Conservation (phyloP, 1,140 invertebrate species). For the Vollenhovia emeryi region DNA sequence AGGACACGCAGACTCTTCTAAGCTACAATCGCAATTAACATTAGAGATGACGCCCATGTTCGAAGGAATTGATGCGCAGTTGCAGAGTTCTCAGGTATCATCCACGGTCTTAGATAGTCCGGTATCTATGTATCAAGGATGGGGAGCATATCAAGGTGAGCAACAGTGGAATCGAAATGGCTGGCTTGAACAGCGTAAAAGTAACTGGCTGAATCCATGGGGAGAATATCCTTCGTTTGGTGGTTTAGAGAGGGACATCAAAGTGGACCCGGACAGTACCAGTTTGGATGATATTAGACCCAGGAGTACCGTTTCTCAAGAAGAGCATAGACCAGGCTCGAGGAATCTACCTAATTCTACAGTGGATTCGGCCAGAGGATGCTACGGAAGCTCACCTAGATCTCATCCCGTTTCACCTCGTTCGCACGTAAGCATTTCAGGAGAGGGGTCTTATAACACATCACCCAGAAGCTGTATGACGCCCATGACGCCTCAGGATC, state of each 20-base stretch:
- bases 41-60: constrained; percentile 91
- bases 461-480: constrained; percentile 76
- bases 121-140: constrained; percentile 85
- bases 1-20: constrained; percentile 76
- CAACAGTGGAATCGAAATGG: constrained; percentile 80
- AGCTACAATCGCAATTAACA: constrained; percentile 77
- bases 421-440: constrained; percentile 72
- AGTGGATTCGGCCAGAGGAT: constrained; percentile 73
- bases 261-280: constrained; percentile 89
- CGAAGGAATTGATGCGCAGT: constrained; percentile 90
- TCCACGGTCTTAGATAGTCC: constrained; percentile 92
- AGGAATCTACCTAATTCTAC: constrained; percentile 78
- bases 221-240: constrained; percentile 83
- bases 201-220: constrained; percentile 86
- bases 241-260: constrained; percentile 84
- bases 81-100: constrained; percentile 93
- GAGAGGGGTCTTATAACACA: constrained; percentile 69
- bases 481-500: constrained; percentile 76
- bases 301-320: constrained; percentile 79
- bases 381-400: constrained; percentile 76
- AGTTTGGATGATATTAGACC: constrained; percentile 84
- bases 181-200: constrained; percentile 82
- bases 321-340: constrained; percentile 80
- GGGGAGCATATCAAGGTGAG: constrained; percentile 81
- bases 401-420: constrained; percentile 80